phyloP scores from a whole-genome alignment of 2,113 vertebrate species.

The Verasper variegatus region DNA sequence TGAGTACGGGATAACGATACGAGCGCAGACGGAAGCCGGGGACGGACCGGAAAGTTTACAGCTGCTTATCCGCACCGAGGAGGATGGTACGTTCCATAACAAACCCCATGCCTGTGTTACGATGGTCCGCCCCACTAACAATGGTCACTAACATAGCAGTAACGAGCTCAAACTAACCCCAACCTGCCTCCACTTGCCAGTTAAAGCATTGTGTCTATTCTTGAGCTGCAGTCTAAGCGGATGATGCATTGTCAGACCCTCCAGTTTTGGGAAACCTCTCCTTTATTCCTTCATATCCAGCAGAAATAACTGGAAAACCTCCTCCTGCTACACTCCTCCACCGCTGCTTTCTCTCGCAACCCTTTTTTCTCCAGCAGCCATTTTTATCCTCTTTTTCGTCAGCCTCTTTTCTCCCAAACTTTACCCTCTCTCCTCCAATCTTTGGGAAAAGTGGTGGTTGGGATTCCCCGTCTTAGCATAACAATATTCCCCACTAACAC shows the following conservation, averaged over 20 bases:
- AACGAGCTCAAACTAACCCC: conserved; percentile 44
- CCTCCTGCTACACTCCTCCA: conserved; percentile 33
- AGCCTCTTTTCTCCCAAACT: conserved; percentile 24
- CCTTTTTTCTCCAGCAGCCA: conserved; percentile 34
- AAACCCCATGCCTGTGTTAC: conserved; percentile 31
- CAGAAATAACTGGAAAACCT: conserved; percentile 42
- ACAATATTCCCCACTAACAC: conserved; percentile 36
- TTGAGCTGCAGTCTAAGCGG: conserved; percentile 21
- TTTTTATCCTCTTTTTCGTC: conserved; percentile 35
- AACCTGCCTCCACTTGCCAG: conserved; percentile 24
- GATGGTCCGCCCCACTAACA: conserved; percentile 61
- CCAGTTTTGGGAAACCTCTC: conserved; percentile 26
- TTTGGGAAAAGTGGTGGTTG: conserved; percentile 22
- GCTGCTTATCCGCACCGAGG: conserved; percentile 95
- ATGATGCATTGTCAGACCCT: conserved; percentile 44
- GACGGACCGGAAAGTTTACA: conserved; percentile 94
- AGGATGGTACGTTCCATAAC: conserved; percentile 95
- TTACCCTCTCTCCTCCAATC: conserved; percentile 40
- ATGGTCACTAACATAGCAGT: conserved; percentile 46
- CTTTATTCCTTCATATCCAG: conserved; percentile 36
- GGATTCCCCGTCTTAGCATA: conserved; percentile 20
- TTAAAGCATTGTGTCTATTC: conserved; percentile 21
- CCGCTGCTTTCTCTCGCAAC: conserved; percentile 39
- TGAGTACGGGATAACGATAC: conserved; percentile 93
- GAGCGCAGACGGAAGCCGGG: conserved; percentile 91